Conservation (phyloP, 1,140 invertebrate genomes). For the Trichonephila inaurata region DNA sequence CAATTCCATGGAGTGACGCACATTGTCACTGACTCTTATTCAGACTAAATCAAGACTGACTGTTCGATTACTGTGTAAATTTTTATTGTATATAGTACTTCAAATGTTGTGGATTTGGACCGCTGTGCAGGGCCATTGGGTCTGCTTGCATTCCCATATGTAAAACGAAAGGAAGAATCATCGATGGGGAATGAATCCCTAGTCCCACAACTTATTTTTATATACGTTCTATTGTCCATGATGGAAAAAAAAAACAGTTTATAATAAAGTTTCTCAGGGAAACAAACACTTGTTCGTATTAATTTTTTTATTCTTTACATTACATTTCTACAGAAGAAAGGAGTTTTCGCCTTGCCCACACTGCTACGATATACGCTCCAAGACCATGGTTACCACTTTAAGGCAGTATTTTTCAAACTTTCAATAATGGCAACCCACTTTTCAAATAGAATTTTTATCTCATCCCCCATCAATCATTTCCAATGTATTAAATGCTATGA, state of each 20-base stretch:
- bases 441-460: too few species aligned
- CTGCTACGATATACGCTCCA: too few species aligned
- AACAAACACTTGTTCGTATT: background rate
- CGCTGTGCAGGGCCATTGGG: background rate
- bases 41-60: conserved; percentile 44
- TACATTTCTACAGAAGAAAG: too few species aligned
- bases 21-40: background rate
- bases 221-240: conserved; percentile 63
- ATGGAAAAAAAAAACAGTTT: conserved; percentile 56
- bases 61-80: conserved; percentile 50
- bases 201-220: conserved; percentile 73
- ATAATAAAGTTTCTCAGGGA: conserved; percentile 76
- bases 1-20: background rate
- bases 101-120: conserved; percentile 46
- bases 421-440: too few species aligned
- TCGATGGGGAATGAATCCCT: conserved; percentile 34
- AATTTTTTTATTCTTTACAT: background rate
- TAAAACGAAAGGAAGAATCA: background rate
- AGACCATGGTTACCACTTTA: too few species aligned
- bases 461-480: too few species aligned
- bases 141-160: conserved; percentile 54
- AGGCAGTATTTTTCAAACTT: too few species aligned
- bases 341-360: too few species aligned
- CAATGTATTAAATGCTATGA: too few species aligned
- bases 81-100: conserved; percentile 52